Evolutionary conservation across 2,797 vertebrate genomes (phyloP), one percentile per base, ranked within the genome.

Genomic region (Cetoscarus ocellatus): DNA sequence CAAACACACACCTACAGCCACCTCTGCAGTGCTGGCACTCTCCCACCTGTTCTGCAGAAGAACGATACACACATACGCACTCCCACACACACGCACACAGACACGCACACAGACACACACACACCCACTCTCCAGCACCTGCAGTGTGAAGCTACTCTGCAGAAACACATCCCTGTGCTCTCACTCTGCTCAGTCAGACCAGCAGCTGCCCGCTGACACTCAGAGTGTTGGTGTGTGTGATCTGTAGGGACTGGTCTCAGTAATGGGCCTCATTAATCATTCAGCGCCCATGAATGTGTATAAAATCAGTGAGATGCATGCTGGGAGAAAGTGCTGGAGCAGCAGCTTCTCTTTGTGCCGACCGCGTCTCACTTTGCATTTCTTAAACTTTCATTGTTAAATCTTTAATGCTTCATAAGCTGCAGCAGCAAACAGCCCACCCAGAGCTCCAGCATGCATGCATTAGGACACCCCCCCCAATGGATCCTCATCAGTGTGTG

Each of bases 11-110:
- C 51, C 69, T 56, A 27, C 49, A 45, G n/a, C 61, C 60, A 17
- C 55, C 71, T 67, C 79, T 79, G 85, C 82, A 87, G 82, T 73
- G 75, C 67, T 87, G 85, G 85, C 82, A 76, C 65, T 40, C 51
- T 52, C 75, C 68, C 74, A 86, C 83, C 74, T 86, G 68, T 75
- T 83, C 68, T 78, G 63, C 81, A 60, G 75, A 68, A 72, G 62
- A 34, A 53, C 57, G 27, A 54, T 27, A 48, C 5, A 49, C 49
- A 55, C 54, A 55, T 50, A 40, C 44, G 50, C 63, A 64, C 63
- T 36, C 18, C 56, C 63, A 42, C 65, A 34, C 62, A 40, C 53
- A 19, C 49, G 49, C 18, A 50, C 48, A 50, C 48, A 50, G 10
- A 50, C 18, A 27, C 10, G 10, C 8, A 17, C 47, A 48, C 47